These are phyloP conservation scores for Tachypleus tridentatus DNA, from an alignment of 1,140 invertebrate genomes.

Conservation along the genomic window DNA sequence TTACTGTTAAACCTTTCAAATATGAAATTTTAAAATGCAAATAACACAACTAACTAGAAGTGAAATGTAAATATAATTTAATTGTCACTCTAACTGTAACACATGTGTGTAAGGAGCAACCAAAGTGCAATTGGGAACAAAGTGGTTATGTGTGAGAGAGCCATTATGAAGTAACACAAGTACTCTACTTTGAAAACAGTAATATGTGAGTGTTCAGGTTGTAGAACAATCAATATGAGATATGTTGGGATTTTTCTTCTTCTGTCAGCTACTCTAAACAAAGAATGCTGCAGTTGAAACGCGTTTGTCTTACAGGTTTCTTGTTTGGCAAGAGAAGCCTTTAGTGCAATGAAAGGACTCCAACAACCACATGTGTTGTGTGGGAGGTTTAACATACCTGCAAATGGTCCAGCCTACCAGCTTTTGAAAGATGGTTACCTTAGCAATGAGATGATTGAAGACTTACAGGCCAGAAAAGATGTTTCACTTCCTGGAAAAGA, in stretches of 20 bases:
- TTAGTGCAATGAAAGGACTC: constrained; percentile 13
- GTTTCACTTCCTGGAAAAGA: constrained; percentile 18
- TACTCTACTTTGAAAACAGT: not conserved
- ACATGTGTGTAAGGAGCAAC: too few species aligned
- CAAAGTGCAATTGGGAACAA: not conserved
- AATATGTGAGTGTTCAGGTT: not conserved
- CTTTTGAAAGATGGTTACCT: constrained; percentile 21
- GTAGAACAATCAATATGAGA: not conserved
- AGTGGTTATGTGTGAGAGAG: not conserved
- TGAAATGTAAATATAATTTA: too few species aligned
- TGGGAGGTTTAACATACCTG: constrained; percentile 19
- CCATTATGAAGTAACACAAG: not conserved
- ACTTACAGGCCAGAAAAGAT: constrained; percentile 19
- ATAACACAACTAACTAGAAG: too few species aligned
- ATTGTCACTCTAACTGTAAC: too few species aligned
- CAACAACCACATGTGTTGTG: constrained; percentile 15
- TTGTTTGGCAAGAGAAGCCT: constrained; percentile 15
- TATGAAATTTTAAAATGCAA: too few species aligned
- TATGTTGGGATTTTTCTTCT: not conserved
- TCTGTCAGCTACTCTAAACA: not conserved
- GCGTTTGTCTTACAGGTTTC: constrained; percentile 12
- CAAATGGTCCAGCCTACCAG: constrained; percentile 17
- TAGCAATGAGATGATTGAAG: constrained; percentile 22
- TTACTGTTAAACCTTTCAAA: too few species aligned
- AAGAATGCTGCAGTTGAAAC: not conserved